Percentiles rank a stretch among this genome's conserved stretches.
phyloP scores from a whole-genome alignment of 1,140 invertebrate genomes.

The Bombus superbus region DNA sequence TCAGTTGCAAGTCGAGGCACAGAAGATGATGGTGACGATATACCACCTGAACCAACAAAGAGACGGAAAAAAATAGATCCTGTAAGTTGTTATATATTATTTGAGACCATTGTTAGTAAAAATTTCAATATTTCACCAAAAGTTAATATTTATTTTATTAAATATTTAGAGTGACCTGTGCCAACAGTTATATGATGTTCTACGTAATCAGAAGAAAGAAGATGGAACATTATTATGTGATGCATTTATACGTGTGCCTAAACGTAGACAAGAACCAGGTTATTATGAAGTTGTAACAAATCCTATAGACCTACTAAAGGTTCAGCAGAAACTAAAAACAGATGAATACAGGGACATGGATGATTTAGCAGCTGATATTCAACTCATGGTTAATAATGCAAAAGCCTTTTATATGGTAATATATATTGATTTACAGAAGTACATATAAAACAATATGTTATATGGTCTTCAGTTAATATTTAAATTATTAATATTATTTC shows the following conservation, averaged over 20 bases:
- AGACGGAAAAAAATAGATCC: slow-evolving; percentile 84
- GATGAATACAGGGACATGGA: slow-evolving; percentile 96
- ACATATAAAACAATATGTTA: slow-evolving; percentile 3
- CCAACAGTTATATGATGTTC: slow-evolving; percentile 95
- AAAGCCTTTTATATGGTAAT: slow-evolving; percentile 95
- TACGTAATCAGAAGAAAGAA: slow-evolving; percentile 95
- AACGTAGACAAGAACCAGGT: slow-evolving; percentile 93
- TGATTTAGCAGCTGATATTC: slow-evolving; percentile 93
- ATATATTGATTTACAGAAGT: slow-evolving; percentile 17
- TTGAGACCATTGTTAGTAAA: background rate
- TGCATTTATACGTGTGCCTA: slow-evolving; percentile 96
- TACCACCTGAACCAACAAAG: slow-evolving; percentile 81
- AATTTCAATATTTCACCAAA: background rate
- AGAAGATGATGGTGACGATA: slow-evolving; percentile 83
- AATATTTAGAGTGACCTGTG: slow-evolving; percentile 90
- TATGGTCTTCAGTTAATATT: background rate
- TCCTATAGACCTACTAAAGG: slow-evolving; percentile 96
- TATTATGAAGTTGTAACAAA: slow-evolving; percentile 96
- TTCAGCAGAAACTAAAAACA: slow-evolving; percentile 98
- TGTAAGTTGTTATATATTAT: slow-evolving; percentile 70
- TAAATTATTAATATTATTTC: background rate
- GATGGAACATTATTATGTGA: slow-evolving; percentile 96
- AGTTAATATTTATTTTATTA: slow-evolving; percentile 10
- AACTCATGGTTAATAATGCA: slow-evolving; percentile 94
- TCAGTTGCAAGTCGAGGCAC: slow-evolving; percentile 87